Evolutionary conservation across 2,113 vertebrate species (phyloP).

Genomic region (Sinosuthora webbiana): DNA sequence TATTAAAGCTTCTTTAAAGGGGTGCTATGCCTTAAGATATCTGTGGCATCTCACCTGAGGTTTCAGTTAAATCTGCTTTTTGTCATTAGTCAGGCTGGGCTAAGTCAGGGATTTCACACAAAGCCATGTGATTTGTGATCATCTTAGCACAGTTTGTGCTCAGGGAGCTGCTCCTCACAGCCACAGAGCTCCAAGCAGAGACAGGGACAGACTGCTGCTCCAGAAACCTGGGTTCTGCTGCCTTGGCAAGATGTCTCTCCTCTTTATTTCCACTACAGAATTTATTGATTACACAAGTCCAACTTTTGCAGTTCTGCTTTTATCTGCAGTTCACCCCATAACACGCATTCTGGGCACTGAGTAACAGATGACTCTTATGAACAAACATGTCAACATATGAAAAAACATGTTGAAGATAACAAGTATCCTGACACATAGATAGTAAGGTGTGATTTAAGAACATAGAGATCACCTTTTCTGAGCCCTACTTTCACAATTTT

Average conservation of each 20-base stretch:
- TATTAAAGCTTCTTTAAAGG: neutral
- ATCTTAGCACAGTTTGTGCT: neutral
- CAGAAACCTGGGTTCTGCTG: accelerated
- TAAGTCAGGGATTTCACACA: neutral
- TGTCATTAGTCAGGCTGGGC: neutral
- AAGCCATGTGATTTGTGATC: neutral
- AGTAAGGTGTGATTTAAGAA: neutral
- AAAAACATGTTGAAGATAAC: neutral
- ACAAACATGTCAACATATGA: neutral
- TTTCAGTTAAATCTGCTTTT: neutral
- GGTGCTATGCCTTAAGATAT: neutral
- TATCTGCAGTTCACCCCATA: neutral
- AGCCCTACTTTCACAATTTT: neutral
- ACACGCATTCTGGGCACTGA: neutral
- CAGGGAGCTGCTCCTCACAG: neutral
- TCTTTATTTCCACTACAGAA: neutral
- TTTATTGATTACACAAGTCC: neutral
- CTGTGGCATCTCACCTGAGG: neutral
- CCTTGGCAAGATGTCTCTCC: neutral
- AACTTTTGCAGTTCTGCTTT: neutral
- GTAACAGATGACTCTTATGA: neutral
- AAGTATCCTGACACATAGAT: neutral
- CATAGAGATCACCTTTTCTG: neutral
- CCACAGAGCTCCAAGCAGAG: neutral
- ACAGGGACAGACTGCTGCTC: neutral